phyloP scores from a whole-genome alignment of 2,113 vertebrate species.

The Catharus minimus region DNA sequence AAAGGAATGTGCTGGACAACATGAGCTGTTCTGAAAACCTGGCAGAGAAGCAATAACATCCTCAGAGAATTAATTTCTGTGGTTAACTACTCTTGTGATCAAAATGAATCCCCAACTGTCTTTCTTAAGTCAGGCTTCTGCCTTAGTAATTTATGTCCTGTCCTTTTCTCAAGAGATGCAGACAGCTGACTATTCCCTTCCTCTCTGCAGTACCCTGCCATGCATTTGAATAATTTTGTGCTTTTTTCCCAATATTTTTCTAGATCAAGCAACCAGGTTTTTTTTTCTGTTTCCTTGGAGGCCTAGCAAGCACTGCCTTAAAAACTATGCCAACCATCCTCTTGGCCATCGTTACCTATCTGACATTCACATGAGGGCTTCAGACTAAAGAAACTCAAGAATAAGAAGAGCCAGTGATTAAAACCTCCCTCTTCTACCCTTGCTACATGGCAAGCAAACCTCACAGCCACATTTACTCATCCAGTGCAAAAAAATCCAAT shows the following conservation, averaged over 20 bases:
- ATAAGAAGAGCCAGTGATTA: neutral
- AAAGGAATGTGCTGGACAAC: neutral
- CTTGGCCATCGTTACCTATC: neutral
- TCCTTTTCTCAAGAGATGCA: neutral
- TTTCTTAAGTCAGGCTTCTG: neutral
- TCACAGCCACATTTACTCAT: neutral
- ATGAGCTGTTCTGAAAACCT: neutral
- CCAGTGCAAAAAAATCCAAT: neutral
- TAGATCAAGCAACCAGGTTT: neutral
- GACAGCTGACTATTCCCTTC: neutral
- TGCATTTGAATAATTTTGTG: neutral
- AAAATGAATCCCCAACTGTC: neutral
- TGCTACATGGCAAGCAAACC: neutral
- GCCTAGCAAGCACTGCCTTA: neutral
- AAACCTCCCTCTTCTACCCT: neutral
- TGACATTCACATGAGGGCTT: neutral
- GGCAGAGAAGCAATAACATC: conserved; percentile 10
- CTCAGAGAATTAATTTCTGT: neutral
- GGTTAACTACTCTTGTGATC: conserved; percentile 9
- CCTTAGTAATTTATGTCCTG: neutral
- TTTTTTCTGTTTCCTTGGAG: neutral
- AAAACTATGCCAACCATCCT: neutral
- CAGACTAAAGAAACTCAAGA: neutral
- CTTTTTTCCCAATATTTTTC: neutral
- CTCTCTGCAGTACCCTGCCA: neutral